A percentile compares a stretch with the other conserved stretches of the same genome.
Evolutionary conservation across 2,113 vertebrate species (phyloP).

Genomic region (Ceratotherium simum): DNA sequence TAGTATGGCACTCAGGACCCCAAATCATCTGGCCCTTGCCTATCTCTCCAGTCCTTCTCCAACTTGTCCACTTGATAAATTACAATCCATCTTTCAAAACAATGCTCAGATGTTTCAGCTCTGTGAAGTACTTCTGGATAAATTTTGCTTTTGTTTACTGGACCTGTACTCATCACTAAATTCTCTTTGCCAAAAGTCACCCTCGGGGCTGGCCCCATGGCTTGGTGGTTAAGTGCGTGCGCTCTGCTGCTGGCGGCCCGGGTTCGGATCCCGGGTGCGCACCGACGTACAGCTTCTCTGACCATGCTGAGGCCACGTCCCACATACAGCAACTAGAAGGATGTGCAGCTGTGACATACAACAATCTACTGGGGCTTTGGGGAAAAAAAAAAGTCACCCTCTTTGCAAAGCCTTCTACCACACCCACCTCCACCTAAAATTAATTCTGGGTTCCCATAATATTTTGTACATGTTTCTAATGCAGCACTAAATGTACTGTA

Average conservation of each 20-base stretch:
- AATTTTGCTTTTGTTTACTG: neutral
- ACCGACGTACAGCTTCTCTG: no score
- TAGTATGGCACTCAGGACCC: neutral
- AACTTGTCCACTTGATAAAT: neutral
- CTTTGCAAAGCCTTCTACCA: neutral
- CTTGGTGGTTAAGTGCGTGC: no score
- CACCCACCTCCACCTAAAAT: neutral
- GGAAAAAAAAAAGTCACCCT: neutral
- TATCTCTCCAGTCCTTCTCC: neutral
- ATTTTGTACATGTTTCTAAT: neutral
- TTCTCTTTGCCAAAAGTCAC: neutral
- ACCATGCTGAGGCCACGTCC: no score
- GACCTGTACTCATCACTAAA: neutral
- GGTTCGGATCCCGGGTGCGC: no score
- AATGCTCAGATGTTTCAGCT: neutral
- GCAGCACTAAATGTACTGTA: neutral
- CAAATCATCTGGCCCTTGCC: neutral
- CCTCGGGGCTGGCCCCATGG: no score
- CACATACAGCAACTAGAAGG: no score
- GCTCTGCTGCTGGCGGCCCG: no score
- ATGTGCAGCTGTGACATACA: no score
- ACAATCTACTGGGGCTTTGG: no score
- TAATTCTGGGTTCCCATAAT: neutral
- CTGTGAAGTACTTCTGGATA: neutral
- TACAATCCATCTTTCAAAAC: neutral